These are phyloP conservation scores for Hyalella azteca DNA, from an alignment of 2,888 invertebrate genomes.

Conservation along the genomic window DNA sequence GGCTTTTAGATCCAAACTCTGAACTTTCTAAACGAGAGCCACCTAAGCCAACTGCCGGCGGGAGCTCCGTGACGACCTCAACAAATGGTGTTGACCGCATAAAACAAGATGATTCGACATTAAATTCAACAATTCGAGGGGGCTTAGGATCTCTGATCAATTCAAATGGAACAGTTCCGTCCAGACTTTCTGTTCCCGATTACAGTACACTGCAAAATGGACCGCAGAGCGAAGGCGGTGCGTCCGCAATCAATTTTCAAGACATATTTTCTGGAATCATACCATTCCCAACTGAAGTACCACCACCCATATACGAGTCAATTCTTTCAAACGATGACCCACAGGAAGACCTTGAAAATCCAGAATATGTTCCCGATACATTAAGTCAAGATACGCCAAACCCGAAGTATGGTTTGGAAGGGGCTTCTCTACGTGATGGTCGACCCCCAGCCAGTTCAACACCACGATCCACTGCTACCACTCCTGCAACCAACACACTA, in stretches of 20 bases:
- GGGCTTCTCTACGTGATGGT: not conserved
- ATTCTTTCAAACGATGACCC: not conserved
- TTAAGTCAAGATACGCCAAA: constrained; percentile 14
- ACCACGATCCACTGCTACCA: not conserved
- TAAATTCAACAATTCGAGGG: no score
- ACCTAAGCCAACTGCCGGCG: no score
- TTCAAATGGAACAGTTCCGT: not conserved
- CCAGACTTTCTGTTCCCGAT: not conserved
- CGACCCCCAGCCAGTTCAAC: not conserved
- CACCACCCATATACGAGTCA: not conserved
- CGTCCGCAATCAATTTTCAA: not conserved
- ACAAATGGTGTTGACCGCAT: no score
- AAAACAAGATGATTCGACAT: no score
- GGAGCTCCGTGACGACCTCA: no score
- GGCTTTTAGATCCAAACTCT: no score
- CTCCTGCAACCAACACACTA: not conserved
- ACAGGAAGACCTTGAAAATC: not conserved
- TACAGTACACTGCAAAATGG: not conserved
- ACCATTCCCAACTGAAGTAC: not conserved
- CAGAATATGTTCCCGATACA: constrained; percentile 7
- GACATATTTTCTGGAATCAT: constrained; percentile 17
- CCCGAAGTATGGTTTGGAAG: not conserved
- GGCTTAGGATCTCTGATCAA: no score
- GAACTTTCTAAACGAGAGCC: no score
- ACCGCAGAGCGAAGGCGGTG: not conserved